Evolutionary conservation across 2,888 invertebrate species (phyloP).

Genomic region (Dorcus parallelipipedus): DNA sequence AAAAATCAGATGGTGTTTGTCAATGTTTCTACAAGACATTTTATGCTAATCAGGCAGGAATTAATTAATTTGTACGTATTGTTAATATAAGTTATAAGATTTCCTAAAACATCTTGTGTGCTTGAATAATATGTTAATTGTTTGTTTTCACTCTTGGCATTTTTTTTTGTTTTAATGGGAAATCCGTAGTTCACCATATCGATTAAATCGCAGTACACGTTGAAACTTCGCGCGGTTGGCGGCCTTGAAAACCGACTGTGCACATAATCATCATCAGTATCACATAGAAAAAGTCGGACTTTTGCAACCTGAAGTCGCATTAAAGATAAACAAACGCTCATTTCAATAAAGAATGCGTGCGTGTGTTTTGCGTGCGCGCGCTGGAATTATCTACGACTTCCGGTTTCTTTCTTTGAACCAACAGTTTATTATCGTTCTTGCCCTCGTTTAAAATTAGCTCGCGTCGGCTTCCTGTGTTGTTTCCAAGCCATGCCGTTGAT

Average conservation of each 20-base stretch:
- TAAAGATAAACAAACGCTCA: neutral
- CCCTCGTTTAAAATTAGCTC: neutral
- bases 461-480: too few species aligned
- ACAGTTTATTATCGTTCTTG: slow-evolving; percentile 2
- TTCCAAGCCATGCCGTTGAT: too few species aligned
- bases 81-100: too few species aligned
- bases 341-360: neutral
- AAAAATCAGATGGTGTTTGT: too few species aligned
- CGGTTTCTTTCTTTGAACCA: slow-evolving; percentile 1
- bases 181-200: neutral
- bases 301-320: neutral
- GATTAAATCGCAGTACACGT: neutral
- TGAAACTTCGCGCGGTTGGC: neutral
- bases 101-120: too few species aligned
- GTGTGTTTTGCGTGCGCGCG: too few species aligned
- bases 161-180: neutral
- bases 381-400: neutral
- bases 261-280: neutral
- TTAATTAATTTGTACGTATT: too few species aligned
- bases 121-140: too few species aligned
- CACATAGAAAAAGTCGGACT: neutral
- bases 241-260: neutral
- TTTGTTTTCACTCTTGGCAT: too few species aligned
- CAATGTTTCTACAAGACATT: too few species aligned
- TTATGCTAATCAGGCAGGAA: too few species aligned